Percentiles rank a stretch among this genome's conserved stretches.
phyloP scores from a whole-genome alignment of 2,113 vertebrate genomes.

The Centropristis striata region DNA sequence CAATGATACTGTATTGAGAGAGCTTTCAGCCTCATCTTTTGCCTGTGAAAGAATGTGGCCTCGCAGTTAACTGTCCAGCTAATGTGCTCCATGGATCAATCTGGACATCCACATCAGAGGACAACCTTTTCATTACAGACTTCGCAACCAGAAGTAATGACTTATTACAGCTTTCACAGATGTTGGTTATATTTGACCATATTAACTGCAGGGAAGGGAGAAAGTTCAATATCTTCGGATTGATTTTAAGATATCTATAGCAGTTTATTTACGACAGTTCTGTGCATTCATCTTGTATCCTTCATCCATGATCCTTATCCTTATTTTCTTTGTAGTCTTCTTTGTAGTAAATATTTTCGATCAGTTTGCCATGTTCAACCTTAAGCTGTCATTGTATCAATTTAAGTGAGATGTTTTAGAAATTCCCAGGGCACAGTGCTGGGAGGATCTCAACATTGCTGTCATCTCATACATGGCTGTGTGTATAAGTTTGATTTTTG shows the following conservation, averaged over 20 bases:
- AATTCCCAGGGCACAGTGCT: not conserved
- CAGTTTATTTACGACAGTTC: not conserved
- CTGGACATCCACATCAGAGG: constrained; percentile 31
- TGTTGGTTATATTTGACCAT: constrained; percentile 9
- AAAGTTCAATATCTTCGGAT: not conserved
- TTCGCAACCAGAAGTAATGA: constrained; percentile 17
- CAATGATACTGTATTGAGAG: not conserved
- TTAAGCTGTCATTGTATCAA: not conserved
- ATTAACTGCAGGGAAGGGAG: not conserved
- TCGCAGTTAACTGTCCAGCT: constrained; percentile 34
- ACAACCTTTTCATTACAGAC: constrained; percentile 29
- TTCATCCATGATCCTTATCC: not conserved
- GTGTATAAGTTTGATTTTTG: constrained; percentile 22
- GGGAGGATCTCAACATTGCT: constrained; percentile 17
- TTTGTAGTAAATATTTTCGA: not conserved
- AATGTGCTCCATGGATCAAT: constrained; percentile 55
- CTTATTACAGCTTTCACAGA: constrained; percentile 10
- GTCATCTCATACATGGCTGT: constrained; percentile 7
- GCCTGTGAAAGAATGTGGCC: constrained; percentile 18
- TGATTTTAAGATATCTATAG: not conserved
- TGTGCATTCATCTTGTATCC: not conserved
- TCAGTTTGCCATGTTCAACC: not conserved
- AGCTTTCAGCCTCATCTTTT: constrained; percentile 6
- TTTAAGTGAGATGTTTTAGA: constrained; percentile 14
- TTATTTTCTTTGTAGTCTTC: not conserved